These are phyloP conservation scores for Pseudomyrmex pallidus DNA, from an alignment of 1,140 invertebrate genomes.

Conservation along the genomic window DNA sequence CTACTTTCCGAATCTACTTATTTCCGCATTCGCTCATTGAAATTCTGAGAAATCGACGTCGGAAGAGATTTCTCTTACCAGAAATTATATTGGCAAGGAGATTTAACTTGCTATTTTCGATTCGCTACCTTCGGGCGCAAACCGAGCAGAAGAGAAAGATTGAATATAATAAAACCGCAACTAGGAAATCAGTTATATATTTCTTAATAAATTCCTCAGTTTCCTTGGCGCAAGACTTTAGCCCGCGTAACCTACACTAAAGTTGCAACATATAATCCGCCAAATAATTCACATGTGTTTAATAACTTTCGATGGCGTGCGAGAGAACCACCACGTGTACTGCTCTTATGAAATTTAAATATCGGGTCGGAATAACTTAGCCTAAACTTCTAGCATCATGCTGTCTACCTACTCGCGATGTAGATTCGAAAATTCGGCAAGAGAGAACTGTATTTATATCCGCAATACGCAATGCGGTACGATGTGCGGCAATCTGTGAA, in stretches of 20 bases:
- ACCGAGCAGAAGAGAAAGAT: too few relatives aligned
- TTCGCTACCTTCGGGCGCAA: not conserved
- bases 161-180: too few relatives aligned
- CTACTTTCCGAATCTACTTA: not conserved
- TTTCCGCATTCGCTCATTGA: not conserved
- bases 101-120: not conserved
- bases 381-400: not conserved
- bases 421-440: conserved; percentile 23
- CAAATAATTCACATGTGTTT: too few relatives aligned
- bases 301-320: too few relatives aligned
- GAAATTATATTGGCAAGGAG: not conserved
- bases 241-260: too few relatives aligned
- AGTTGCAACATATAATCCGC: too few relatives aligned
- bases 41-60: not conserved
- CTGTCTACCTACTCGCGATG: not conserved
- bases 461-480: conserved; percentile 38
- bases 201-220: too few relatives aligned
- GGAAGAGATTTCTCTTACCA: not conserved
- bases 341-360: conserved; percentile 21
- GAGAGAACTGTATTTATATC: not conserved
- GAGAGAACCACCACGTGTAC: not conserved
- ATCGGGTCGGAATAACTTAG: not conserved
- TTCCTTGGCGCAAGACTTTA: too few relatives aligned
- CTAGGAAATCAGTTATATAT: too few relatives aligned
- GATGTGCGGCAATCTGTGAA: not conserved